Evolutionary conservation across 1,140 invertebrate species (phyloP).

Genomic region (Ctenoplectra terminalis): DNA sequence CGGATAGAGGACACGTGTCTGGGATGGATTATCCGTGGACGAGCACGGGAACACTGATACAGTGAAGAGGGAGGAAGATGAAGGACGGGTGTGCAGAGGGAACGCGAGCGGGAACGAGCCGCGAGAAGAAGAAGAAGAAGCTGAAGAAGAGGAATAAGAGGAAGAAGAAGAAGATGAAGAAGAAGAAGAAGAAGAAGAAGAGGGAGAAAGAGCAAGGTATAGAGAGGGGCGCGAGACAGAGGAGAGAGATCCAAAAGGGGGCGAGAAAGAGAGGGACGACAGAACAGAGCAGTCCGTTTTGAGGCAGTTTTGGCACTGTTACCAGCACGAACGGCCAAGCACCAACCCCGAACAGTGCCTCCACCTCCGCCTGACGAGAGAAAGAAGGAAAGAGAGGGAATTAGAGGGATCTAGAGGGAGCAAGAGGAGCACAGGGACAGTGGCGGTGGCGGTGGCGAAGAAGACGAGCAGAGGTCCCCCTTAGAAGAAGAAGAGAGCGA

Average conservation of each 20-base stretch:
- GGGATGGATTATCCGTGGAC: conserved; percentile 32
- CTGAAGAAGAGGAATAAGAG: not conserved
- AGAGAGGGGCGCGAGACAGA: conserved; percentile 12
- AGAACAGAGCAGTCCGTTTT: conserved; percentile 71
- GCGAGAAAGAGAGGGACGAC: conserved; percentile 12
- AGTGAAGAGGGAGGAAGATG: conserved; percentile 29
- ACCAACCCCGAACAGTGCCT: conserved; percentile 61
- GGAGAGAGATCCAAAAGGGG: conserved; percentile 19
- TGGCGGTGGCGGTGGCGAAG: conserved; percentile 21
- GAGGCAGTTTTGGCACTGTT: conserved; percentile 79
- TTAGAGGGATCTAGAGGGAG: not conserved
- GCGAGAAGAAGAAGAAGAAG: not conserved
- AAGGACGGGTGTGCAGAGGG: conserved; percentile 19
- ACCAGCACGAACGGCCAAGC: conserved; percentile 57
- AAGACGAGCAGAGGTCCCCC: conserved; percentile 40
- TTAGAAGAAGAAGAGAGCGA: conserved; percentile 55
- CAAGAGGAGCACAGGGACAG: conserved; percentile 25
- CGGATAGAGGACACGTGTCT: conserved; percentile 56
- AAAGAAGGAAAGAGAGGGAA: not conserved
- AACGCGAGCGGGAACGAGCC: conserved; percentile 18
- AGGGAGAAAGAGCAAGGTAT: not conserved
- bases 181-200: not conserved
- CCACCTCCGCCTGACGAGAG: conserved; percentile 47
- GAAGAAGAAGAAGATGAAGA: not conserved
- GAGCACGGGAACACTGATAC: conserved; percentile 16